A percentile compares a stretch with the other conserved stretches of the same genome.
Evolutionary conservation across 2,888 invertebrate species (phyloP).

Genomic region (Drosophila niveifrons): DNA sequence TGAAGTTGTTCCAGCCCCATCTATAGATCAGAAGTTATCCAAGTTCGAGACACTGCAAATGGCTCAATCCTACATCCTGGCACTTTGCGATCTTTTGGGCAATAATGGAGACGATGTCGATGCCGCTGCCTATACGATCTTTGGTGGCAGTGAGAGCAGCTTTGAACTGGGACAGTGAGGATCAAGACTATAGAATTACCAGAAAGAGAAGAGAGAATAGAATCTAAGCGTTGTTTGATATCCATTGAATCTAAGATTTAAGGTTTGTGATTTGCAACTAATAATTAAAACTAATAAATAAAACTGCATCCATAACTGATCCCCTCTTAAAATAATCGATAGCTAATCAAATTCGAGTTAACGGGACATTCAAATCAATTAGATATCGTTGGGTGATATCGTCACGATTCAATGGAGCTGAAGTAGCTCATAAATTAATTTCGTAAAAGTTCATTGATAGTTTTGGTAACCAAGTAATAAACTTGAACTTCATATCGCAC

Average conservation of each 20-base stretch:
- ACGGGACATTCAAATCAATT: constrained; percentile 54
- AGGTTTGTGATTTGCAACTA: constrained; percentile 67
- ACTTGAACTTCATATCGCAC: constrained; percentile 20
- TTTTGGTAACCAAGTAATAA: constrained; percentile 25
- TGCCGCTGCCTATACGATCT: constrained; percentile 56
- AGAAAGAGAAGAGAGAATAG: not conserved
- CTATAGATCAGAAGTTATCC: constrained; percentile 90
- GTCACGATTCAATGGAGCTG: constrained; percentile 48
- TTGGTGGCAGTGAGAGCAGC: constrained; percentile 54
- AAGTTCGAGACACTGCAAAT: constrained; percentile 93
- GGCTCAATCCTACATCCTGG: constrained; percentile 91
- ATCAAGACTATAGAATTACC: not conserved
- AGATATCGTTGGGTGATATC: constrained; percentile 26
- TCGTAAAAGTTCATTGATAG: constrained; percentile 59
- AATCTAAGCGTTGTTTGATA: constrained; percentile 31
- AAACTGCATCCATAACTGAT: constrained; percentile 4
- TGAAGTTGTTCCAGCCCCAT: constrained; percentile 90
- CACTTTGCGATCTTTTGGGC: constrained; percentile 89
- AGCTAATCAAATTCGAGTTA: not conserved
- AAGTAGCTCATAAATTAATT: constrained; percentile 68
- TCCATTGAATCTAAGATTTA: constrained; percentile 50
- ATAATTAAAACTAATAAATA: constrained; percentile 32
- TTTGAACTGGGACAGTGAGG: constrained; percentile 39
- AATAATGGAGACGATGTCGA: constrained; percentile 69
- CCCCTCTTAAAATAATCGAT: not conserved